A percentile compares a stretch with the other conserved stretches of the same genome.
These are phyloP conservation scores for Semicossyphus pulcher DNA, from an alignment of 2,113 vertebrate species.

Conservation along the genomic window DNA sequence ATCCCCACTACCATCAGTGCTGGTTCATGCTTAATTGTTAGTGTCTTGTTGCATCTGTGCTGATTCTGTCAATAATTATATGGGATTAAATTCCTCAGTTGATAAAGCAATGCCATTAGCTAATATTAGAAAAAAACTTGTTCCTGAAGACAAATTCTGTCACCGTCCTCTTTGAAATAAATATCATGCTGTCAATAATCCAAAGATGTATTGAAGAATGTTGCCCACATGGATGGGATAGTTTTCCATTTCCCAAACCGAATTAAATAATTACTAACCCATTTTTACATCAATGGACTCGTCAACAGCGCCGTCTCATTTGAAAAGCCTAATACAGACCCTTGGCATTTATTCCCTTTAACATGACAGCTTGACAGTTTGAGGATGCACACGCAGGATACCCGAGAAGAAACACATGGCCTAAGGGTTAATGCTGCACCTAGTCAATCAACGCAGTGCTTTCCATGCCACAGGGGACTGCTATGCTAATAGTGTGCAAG, in stretches of 20 bases:
- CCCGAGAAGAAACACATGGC: slow-evolving; percentile 15
- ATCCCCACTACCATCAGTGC: background rate
- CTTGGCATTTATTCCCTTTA: slow-evolving; percentile 34
- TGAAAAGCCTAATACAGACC: slow-evolving; percentile 33
- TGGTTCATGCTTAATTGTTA: background rate
- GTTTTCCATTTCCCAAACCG: slow-evolving; percentile 8
- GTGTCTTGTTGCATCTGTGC: slow-evolving; percentile 7
- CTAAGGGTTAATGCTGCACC: slow-evolving; percentile 43
- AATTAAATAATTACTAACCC: too few species aligned
- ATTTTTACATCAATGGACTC: slow-evolving; percentile 15
- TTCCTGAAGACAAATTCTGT: background rate
- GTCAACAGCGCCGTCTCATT: slow-evolving; percentile 12
- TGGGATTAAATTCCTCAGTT: background rate
- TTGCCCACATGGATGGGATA: too few species aligned
- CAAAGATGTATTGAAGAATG: background rate
- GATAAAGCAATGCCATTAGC: background rate
- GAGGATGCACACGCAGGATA: slow-evolving; percentile 55
- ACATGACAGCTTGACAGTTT: slow-evolving; percentile 71
- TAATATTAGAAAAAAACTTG: background rate
- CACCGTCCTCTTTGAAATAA: background rate
- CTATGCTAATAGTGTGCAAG: slow-evolving; percentile 34
- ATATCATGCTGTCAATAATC: background rate
- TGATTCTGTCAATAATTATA: slow-evolving; percentile 12
- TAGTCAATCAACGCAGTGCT: slow-evolving; percentile 44
- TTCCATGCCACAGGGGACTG: slow-evolving; percentile 23